Conservation (phyloP, 1,140 invertebrate genomes). For the Idris sp. region DNA sequence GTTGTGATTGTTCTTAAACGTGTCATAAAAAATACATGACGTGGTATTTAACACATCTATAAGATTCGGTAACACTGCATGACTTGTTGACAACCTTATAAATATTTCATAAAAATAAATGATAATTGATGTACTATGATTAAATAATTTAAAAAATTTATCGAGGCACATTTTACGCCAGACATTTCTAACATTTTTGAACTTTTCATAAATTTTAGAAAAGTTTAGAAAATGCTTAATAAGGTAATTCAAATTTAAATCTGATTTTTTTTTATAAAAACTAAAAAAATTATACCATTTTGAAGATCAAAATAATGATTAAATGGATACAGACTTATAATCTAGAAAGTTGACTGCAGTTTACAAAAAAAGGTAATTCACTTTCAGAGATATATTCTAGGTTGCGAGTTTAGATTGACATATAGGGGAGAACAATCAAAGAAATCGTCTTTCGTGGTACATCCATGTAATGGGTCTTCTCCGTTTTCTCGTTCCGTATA, state of each 20-base stretch:
- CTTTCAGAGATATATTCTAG: slow-evolving; percentile 46
- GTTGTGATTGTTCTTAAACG: slow-evolving; percentile 21
- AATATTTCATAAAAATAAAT: slow-evolving; percentile 41
- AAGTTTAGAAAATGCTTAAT: too few species aligned
- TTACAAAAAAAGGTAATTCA: slow-evolving; percentile 57
- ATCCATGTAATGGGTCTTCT: slow-evolving; percentile 54
- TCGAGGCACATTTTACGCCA: too few species aligned
- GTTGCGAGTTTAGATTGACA: slow-evolving; percentile 60
- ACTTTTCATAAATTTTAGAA: too few species aligned
- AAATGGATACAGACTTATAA: too few species aligned
- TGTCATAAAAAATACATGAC: slow-evolving; percentile 38
- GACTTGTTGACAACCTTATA: slow-evolving; percentile 46
- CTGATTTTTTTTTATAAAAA: neutral
- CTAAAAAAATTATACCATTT: neutral
- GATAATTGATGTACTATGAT: too few species aligned
- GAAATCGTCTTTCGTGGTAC: slow-evolving; percentile 62
- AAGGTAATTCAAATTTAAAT: too few species aligned
- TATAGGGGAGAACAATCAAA: slow-evolving; percentile 65
- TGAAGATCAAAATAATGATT: too few species aligned
- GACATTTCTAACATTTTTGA: too few species aligned
- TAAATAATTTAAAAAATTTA: too few species aligned
- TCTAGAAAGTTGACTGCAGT: slow-evolving; percentile 17
- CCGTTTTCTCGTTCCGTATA: slow-evolving; percentile 60
- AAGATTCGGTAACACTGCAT: slow-evolving; percentile 38
- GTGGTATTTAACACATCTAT: slow-evolving; percentile 26